Evolutionary conservation across 1,140 invertebrate genomes (phyloP).

Genomic region (Drosophila leontia): DNA sequence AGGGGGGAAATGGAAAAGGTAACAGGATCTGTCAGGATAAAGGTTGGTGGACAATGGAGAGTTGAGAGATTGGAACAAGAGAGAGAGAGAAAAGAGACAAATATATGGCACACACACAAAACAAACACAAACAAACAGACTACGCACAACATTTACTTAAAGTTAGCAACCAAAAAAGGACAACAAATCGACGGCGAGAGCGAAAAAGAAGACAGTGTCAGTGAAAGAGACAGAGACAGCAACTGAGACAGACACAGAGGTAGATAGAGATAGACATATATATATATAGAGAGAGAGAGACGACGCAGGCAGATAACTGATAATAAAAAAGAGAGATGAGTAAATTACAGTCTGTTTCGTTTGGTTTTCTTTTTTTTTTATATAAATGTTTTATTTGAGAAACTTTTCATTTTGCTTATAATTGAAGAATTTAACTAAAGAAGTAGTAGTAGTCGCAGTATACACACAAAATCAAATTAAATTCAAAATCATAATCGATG

Average conservation of each 20-base stretch:
- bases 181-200: slow-evolving; percentile 27
- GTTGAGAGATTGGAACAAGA: slow-evolving; percentile 8
- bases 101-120: slow-evolving; percentile 27
- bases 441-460: slow-evolving; percentile 49
- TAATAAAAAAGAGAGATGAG: slow-evolving; percentile 43
- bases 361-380: slow-evolving; percentile 45
- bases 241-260: slow-evolving; percentile 18
- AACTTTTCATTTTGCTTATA: slow-evolving; percentile 55
- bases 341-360: slow-evolving; percentile 60
- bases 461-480: slow-evolving; percentile 48
- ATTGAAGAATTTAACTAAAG: slow-evolving; percentile 72
- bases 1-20: neutral
- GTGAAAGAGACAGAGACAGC: slow-evolving; percentile 16
- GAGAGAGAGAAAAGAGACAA: slow-evolving; percentile 5
- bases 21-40: slow-evolving; percentile 9
- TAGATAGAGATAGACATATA: neutral
- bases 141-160: slow-evolving; percentile 45
- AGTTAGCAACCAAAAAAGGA: slow-evolving; percentile 30
- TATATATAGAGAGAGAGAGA: slow-evolving; percentile 24
- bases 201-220: slow-evolving; percentile 29
- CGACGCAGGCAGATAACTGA: slow-evolving; percentile 32
- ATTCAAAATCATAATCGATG: slow-evolving; percentile 26
- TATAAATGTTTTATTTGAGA: slow-evolving; percentile 55
- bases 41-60: neutral
- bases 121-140: slow-evolving; percentile 32